phyloP scores from a whole-genome alignment of 1,140 invertebrate species.

The Diorhabda sublineata region DNA sequence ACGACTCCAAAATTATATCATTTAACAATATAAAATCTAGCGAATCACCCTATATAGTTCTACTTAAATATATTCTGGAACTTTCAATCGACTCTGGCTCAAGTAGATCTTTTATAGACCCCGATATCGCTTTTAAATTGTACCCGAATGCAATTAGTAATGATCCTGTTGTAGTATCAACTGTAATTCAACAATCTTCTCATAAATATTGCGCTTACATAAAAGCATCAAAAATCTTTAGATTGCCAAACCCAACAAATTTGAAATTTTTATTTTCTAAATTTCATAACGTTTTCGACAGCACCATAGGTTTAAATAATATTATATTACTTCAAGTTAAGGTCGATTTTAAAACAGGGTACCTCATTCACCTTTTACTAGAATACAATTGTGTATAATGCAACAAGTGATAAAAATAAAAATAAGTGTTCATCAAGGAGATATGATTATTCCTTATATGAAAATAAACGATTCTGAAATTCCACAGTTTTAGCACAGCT shows the following conservation, averaged over 20 bases:
- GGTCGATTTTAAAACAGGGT: background rate
- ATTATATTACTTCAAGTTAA: background rate
- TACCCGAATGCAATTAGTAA: background rate
- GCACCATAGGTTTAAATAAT: background rate
- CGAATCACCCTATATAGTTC: too few relatives aligned
- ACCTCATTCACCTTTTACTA: background rate
- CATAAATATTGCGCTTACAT: too few relatives aligned
- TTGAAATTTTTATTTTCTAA: background rate
- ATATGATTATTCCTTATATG: too few relatives aligned
- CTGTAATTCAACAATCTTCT: background rate
- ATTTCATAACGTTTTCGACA: conserved; percentile 5
- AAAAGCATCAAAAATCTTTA: background rate
- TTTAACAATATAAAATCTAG: too few relatives aligned
- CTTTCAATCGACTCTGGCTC: background rate
- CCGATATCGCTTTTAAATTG: background rate
- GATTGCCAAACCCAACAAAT: background rate
- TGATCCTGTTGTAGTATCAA: background rate
- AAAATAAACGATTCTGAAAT: too few relatives aligned
- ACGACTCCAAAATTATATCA: too few relatives aligned
- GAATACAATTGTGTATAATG: background rate
- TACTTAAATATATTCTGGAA: too few relatives aligned
- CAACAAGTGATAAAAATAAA: too few relatives aligned
- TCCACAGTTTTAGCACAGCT: background rate
- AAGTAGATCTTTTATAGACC: background rate
- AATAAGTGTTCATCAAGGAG: too few relatives aligned